Conservation (phyloP, 2,888 invertebrate genomes). For the Synanthedon myopaeformis region DNA sequence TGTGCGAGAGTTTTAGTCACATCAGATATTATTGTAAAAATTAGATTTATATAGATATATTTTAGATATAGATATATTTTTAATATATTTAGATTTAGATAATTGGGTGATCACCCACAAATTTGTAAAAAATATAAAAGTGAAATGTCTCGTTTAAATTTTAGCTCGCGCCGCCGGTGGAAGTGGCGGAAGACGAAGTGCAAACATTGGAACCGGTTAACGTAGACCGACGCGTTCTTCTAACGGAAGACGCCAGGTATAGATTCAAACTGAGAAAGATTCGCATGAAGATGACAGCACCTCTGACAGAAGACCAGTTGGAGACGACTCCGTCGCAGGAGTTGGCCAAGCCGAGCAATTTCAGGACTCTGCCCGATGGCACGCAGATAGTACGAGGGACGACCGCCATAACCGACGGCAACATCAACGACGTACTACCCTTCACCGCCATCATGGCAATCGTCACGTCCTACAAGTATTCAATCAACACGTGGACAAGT, state of each 20-base stretch:
- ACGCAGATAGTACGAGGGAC: conserved; percentile 70
- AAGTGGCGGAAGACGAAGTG: conserved; percentile 39
- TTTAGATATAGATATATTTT: no score
- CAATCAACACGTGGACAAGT: conserved; percentile 70
- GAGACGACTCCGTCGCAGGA: conserved; percentile 56
- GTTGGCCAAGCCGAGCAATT: conserved; percentile 68
- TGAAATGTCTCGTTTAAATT: conserved; percentile 1
- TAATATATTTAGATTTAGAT: no score
- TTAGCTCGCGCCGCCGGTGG: conserved; percentile 36
- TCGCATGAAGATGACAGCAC: conserved; percentile 40
- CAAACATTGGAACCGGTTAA: conserved; percentile 26
- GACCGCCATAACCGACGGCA: conserved; percentile 35
- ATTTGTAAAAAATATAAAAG: no score
- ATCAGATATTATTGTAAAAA: no score
- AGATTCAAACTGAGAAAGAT: conserved; percentile 49
- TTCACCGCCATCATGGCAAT: conserved; percentile 72
- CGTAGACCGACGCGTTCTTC: conserved; percentile 42
- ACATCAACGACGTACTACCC: conserved; percentile 50
- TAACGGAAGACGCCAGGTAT: conserved; percentile 46
- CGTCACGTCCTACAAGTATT: conserved; percentile 72
- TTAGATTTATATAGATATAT: no score
- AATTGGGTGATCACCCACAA: no score
- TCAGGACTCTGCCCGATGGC: conserved; percentile 69
- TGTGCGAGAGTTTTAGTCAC: no score
- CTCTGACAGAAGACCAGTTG: conserved; percentile 30